Evolutionary conservation across 2,888 invertebrate genomes (phyloP).

Genomic region (Polyploca ridens): DNA sequence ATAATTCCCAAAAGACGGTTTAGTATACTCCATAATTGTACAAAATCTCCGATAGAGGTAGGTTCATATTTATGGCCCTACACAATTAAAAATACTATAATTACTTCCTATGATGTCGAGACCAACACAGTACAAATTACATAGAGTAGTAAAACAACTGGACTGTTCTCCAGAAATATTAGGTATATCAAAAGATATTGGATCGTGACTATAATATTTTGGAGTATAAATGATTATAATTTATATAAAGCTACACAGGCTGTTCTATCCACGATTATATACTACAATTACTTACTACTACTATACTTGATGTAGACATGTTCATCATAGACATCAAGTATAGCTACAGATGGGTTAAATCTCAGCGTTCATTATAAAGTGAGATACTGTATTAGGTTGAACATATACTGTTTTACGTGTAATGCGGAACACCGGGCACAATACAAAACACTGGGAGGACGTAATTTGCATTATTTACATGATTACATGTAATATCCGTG

Average conservation of each 20-base stretch:
- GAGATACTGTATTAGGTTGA: not conserved
- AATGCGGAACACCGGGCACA: slow-evolving; percentile 16
- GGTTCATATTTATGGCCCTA: not conserved
- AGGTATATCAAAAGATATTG: not conserved
- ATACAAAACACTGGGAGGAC: slow-evolving; percentile 38
- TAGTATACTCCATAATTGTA: no score
- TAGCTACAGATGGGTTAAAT: not conserved
- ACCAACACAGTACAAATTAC: not conserved
- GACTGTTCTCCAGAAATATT: not conserved
- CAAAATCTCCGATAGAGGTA: no score
- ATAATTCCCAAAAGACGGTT: no score
- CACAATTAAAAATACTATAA: not conserved
- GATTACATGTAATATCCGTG: slow-evolving; percentile 56
- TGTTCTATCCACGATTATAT: not conserved
- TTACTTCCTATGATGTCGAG: no score
- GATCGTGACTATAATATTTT: not conserved
- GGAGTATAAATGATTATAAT: not conserved
- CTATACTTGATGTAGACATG: no score
- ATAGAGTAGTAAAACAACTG: not conserved
- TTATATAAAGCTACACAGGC: not conserved
- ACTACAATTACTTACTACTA: not conserved
- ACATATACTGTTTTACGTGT: not conserved
- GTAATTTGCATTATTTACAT: slow-evolving; percentile 49
- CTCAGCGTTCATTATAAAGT: not conserved
- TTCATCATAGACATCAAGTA: no score